A percentile compares a stretch with the other conserved stretches of the same genome.
Conservation (phyloP, 2,113 vertebrate species). For the Perccottus glenii region DNA sequence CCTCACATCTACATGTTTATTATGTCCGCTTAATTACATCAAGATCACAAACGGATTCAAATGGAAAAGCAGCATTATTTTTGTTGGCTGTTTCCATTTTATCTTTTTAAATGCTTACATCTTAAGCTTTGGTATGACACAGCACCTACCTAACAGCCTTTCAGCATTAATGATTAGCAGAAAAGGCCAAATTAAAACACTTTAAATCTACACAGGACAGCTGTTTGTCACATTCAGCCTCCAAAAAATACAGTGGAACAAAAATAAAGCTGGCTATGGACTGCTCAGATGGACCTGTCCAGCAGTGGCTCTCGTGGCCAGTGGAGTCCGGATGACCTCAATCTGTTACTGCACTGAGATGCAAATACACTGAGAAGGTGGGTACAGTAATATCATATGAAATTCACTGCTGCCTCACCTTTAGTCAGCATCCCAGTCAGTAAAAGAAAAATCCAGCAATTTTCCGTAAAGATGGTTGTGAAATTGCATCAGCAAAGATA, state of each 20-base stretch:
- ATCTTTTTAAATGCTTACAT: too few species aligned
- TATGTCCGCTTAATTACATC: too few species aligned
- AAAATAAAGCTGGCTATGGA: background rate
- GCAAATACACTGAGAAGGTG: background rate
- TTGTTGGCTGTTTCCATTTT: too few species aligned
- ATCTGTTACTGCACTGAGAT: slow-evolving; percentile 25
- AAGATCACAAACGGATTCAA: too few species aligned
- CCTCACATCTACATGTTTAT: too few species aligned
- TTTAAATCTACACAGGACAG: background rate
- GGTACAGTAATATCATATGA: slow-evolving; percentile 2
- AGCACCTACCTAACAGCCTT: too few species aligned
- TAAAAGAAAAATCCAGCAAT: too few species aligned
- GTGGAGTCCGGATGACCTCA: slow-evolving; percentile 27
- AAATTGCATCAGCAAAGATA: background rate
- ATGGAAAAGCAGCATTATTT: too few species aligned
- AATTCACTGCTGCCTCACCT: slow-evolving; percentile 1
- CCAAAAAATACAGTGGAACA: too few species aligned
- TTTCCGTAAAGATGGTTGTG: too few species aligned
- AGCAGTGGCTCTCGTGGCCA: slow-evolving; percentile 12
- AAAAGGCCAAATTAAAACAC: background rate
- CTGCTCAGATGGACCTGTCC: background rate
- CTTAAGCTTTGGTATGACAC: too few species aligned
- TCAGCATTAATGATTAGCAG: background rate
- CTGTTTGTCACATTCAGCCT: background rate
- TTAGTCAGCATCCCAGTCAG: background rate